Percentiles rank a stretch among this genome's conserved stretches.
Conservation (phyloP, 2,888 invertebrate genomes). For the Argyresthia goedartella region DNA sequence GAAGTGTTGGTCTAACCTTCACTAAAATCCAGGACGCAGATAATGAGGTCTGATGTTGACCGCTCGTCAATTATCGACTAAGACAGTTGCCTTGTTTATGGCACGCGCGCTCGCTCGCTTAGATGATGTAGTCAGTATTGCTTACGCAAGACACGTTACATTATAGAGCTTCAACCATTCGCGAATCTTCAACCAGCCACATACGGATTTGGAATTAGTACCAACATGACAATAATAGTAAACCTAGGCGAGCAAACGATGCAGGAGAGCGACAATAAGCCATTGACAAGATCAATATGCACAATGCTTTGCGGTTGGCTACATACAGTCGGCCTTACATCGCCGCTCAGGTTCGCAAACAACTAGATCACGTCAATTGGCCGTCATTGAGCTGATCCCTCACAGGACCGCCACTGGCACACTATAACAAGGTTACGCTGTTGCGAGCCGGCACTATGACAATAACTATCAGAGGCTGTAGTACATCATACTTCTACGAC, state of each 20-base stretch:
- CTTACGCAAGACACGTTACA: constrained; percentile 1
- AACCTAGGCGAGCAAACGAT: background rate
- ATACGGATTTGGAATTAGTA: too few species aligned
- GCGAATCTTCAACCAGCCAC: background rate
- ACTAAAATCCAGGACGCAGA: constrained; percentile 33
- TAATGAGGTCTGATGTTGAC: constrained; percentile 63
- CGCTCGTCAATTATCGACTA: constrained; percentile 65
- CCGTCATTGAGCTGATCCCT: constrained; percentile 57
- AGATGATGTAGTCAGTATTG: constrained; percentile 33
- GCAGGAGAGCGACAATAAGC: constrained; percentile 3
- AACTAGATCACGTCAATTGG: constrained; percentile 64
- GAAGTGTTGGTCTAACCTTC: too few species aligned
- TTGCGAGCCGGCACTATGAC: background rate
- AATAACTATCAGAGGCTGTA: background rate
- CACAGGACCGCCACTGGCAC: constrained; percentile 36
- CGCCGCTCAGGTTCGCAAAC: constrained; percentile 49
- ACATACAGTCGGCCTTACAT: constrained; percentile 29
- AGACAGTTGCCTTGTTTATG: constrained; percentile 59
- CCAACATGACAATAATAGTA: background rate
- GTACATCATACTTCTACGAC: background rate
- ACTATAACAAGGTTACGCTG: constrained; percentile 48
- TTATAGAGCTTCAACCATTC: background rate
- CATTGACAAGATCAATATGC: constrained; percentile 10
- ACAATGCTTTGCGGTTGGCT: background rate
- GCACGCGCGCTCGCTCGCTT: constrained; percentile 44